A percentile compares a stretch with the other conserved stretches of the same genome.
phyloP scores from a whole-genome alignment of 2,888 invertebrate genomes.

The Protodeltote pygarga region DNA sequence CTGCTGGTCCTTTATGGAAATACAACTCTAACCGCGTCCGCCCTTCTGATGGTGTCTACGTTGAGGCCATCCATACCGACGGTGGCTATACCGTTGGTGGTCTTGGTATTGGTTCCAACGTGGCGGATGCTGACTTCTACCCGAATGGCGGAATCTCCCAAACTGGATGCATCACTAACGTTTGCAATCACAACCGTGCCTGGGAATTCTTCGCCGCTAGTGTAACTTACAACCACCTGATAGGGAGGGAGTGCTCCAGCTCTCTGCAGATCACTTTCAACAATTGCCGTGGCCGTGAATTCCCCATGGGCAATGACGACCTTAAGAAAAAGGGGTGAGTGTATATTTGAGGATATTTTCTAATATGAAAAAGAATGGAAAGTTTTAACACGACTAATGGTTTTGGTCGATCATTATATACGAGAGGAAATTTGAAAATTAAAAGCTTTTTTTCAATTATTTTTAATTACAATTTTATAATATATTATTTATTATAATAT shows the following conservation, averaged over 20 bases:
- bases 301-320: slow-evolving; percentile 61
- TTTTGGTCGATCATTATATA: too few relatives aligned
- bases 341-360: too few relatives aligned
- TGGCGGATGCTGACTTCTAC: slow-evolving; percentile 86
- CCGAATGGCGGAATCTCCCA: slow-evolving; percentile 81
- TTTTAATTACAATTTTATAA: too few relatives aligned
- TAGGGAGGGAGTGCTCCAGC: slow-evolving; percentile 55
- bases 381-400: too few relatives aligned
- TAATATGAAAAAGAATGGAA: too few relatives aligned
- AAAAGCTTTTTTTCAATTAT: too few relatives aligned
- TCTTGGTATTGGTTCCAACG: slow-evolving; percentile 73
- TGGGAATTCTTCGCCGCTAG: slow-evolving; percentile 65
- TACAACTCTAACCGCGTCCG: slow-evolving; percentile 50
- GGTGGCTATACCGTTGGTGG: slow-evolving; percentile 57
- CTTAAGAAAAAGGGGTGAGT: slow-evolving; percentile 63
- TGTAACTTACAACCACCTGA: slow-evolving; percentile 59
- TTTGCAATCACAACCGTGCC: slow-evolving; percentile 67
- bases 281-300: slow-evolving; percentile 55
- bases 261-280: slow-evolving; percentile 53
- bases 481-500: too few relatives aligned
- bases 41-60: slow-evolving; percentile 66
- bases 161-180: slow-evolving; percentile 60
- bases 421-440: too few relatives aligned
- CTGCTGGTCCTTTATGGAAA: slow-evolving; percentile 53
- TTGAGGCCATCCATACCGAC: slow-evolving; percentile 65